These are phyloP conservation scores for Tuberolachnus salignus DNA, from an alignment of 2,888 invertebrate genomes.

Conservation along the genomic window DNA sequence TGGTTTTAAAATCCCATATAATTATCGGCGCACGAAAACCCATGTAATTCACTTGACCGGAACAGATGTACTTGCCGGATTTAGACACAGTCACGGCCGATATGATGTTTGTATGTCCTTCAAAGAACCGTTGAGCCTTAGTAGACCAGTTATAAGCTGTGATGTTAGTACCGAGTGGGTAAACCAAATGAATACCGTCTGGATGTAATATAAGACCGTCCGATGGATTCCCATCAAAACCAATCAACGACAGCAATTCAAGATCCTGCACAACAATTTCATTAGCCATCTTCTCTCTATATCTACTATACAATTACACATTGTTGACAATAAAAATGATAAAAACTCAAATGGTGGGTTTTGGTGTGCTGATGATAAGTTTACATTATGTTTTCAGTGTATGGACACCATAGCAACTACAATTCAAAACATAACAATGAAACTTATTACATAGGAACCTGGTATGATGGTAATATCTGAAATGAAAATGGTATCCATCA, in stretches of 20 bases:
- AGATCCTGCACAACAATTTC: slow-evolving; percentile 66
- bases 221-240: slow-evolving; percentile 70
- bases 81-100: slow-evolving; percentile 77
- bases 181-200: slow-evolving; percentile 73
- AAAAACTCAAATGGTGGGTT: neutral
- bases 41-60: slow-evolving; percentile 88
- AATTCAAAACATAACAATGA: slow-evolving; percentile 32
- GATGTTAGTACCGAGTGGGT: slow-evolving; percentile 80
- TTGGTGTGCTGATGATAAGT: neutral
- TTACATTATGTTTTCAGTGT: neutral
- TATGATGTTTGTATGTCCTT: slow-evolving; percentile 80
- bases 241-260: slow-evolving; percentile 74
- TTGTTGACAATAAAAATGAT: neutral
- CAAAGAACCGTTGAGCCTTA: slow-evolving; percentile 76
- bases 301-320: neutral
- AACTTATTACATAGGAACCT: neutral
- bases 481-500: too few relatives aligned
- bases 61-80: slow-evolving; percentile 79
- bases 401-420: slow-evolving; percentile 31
- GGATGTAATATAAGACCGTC: slow-evolving; percentile 75
- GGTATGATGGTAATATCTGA: neutral
- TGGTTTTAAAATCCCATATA: slow-evolving; percentile 81
- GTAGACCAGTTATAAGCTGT: slow-evolving; percentile 73
- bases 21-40: slow-evolving; percentile 78
- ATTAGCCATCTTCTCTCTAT: slow-evolving; percentile 34